Base-by-base conservation (phyloP, 2,888 invertebrate species). In the Leucophenga maculata region DNA sequence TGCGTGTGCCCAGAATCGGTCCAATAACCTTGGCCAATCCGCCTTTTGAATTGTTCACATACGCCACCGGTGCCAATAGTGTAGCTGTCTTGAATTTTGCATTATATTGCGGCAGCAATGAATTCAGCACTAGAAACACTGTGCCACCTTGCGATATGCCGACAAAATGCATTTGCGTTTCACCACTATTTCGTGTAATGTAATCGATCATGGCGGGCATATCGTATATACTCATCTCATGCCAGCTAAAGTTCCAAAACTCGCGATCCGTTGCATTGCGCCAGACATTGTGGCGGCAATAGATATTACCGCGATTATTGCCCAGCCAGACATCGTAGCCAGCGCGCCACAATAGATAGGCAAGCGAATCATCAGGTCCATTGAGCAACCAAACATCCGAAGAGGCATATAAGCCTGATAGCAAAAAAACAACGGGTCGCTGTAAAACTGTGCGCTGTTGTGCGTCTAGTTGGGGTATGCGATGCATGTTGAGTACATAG, bases 11-110 rank as follows among this genome's bases (percentile, higher is more conserved):
- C 72, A 87, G 69, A 13, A 87, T 71, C 8, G 92, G 93, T 0
- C 94, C 93, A 11, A 96, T 84, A 57, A 93, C 89, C 72, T 90
- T 89, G 44, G 86, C 87, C 68, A 95, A 67, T 0, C 94, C 82
- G 22, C 86, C 86, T 59, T 84, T 86, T 1, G 86, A 86, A 57
- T 86, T 85, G 68, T 85, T 85, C 20, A 88, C 86, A 68, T 85
- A 88, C 16, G 86, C 87, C 8, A 88, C 86, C 0, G 87, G 87
- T 0, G 87, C 88, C 72, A 88, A 65, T 6, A 88, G 72, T 1
- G 86, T 87, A 44, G 86, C 86, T 0, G 85, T 85, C 71, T 86
- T 86, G 54, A 88, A 87, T 4, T 80, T 83, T 0, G 77, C 77
- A 76, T 88, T 88, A 39, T 88, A 88, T 18, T 87, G 84, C 0